Percentiles rank a stretch among this genome's conserved stretches.
Conservation (phyloP, 92 coral and sea anemone species). For the Siderastrea siderea region DNA sequence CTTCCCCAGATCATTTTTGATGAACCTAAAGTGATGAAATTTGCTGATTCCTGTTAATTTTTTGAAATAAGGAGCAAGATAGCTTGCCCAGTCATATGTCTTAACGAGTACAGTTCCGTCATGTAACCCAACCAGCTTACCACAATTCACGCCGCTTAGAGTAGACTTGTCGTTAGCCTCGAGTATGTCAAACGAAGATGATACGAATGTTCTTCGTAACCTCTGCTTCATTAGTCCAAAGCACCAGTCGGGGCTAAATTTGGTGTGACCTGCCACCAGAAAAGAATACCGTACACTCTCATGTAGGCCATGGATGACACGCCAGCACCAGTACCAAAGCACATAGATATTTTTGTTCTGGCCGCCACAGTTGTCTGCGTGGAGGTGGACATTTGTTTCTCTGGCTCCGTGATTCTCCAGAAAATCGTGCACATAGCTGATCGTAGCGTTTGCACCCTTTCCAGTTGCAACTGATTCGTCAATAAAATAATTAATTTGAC, state of each 20-base stretch:
- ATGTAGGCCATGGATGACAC: constrained; percentile 36
- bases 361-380: constrained; percentile 55
- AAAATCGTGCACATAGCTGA: constrained; percentile 38
- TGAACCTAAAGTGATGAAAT: constrained; percentile 62
- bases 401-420: constrained; percentile 41
- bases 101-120: constrained; percentile 62
- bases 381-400: constrained; percentile 45
- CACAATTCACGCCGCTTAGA: constrained; percentile 47
- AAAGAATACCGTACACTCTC: constrained; percentile 29
- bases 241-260: constrained; percentile 72
- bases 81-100: constrained; percentile 63
- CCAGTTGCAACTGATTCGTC: constrained; percentile 55
- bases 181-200: constrained; percentile 62
- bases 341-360: constrained; percentile 43
- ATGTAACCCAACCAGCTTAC: constrained; percentile 70
- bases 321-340: constrained; percentile 55
- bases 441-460: constrained; percentile 58
- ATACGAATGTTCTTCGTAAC: constrained; percentile 32
- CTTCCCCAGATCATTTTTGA: constrained; percentile 38
- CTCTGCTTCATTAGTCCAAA: constrained; percentile 63
- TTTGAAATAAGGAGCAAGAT: constrained; percentile 34
- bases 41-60: constrained; percentile 47
- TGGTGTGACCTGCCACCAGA: constrained; percentile 67
- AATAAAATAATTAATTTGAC: constrained; percentile 54
- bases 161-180: constrained; percentile 40